A percentile compares a stretch with the other conserved stretches of the same genome.
Conservation (phyloP, 2,888 invertebrate species). For the Podotricha telesiphe region DNA sequence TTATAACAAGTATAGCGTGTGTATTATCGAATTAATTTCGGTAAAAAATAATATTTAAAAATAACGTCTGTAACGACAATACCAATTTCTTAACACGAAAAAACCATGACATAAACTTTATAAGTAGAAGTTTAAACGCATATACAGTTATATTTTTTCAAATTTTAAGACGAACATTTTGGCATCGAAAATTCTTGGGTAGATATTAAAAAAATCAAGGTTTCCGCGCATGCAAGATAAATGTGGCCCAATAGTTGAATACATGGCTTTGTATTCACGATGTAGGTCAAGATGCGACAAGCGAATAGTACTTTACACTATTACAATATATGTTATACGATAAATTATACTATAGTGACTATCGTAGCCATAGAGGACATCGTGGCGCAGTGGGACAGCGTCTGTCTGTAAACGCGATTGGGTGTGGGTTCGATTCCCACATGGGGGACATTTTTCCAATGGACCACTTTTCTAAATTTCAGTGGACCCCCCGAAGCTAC, state of each 20-base stretch:
- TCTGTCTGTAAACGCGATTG: no score
- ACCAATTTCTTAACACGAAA: background rate
- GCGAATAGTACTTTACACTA: slow-evolving; percentile 13
- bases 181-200: background rate
- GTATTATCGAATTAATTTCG: background rate
- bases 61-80: background rate
- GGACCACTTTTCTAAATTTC: no score
- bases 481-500: no score
- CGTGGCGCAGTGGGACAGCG: no score
- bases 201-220: slow-evolving; percentile 21
- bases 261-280: slow-evolving; percentile 27
- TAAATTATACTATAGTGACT: background rate
- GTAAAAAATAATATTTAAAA: background rate
- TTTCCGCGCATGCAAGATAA: slow-evolving; percentile 25
- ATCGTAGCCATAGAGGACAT: no score
- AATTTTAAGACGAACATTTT: no score
- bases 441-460: no score
- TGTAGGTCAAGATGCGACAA: slow-evolving; percentile 29
- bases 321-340: background rate
- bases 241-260: slow-evolving; percentile 25
- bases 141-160: no score
- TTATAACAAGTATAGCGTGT: background rate
- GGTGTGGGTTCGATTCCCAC: no score
- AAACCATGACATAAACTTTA: background rate
- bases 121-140: no score